Conservation (phyloP, 2,888 invertebrate genomes). For the Hanleya hanleyi region DNA sequence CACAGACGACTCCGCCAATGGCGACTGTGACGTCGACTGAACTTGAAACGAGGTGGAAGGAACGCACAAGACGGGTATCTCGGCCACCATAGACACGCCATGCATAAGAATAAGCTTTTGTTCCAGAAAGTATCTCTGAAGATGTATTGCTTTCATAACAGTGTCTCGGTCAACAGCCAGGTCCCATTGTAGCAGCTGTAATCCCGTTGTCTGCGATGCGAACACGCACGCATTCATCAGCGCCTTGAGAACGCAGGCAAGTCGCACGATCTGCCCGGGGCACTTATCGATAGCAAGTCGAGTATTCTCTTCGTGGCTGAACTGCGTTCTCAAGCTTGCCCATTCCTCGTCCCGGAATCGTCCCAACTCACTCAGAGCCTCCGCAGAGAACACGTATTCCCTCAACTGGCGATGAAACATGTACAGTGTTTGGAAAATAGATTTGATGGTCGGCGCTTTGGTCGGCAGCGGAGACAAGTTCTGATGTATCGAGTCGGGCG, state of each 20-base stretch:
- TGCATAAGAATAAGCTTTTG: slow-evolving; percentile 42
- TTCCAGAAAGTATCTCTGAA: slow-evolving; percentile 44
- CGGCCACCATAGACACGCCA: not conserved
- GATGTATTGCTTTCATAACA: slow-evolving; percentile 26
- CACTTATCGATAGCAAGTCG: slow-evolving; percentile 38
- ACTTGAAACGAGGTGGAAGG: not conserved
- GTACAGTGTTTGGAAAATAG: slow-evolving; percentile 32
- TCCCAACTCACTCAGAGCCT: slow-evolving; percentile 40
- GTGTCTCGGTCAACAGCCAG: slow-evolving; percentile 30
- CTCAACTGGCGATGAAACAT: slow-evolving; percentile 26
- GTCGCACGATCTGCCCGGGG: slow-evolving; percentile 40
- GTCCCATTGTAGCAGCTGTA: slow-evolving; percentile 17
- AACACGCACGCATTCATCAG: slow-evolving; percentile 22
- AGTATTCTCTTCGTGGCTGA: slow-evolving; percentile 37
- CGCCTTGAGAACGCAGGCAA: slow-evolving; percentile 43
- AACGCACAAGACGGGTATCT: not conserved
- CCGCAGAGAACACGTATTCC: slow-evolving; percentile 33
- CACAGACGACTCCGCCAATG: not conserved
- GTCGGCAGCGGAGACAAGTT: slow-evolving; percentile 11
- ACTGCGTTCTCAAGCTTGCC: slow-evolving; percentile 38
- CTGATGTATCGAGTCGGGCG: slow-evolving; percentile 14
- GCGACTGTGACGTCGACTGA: not conserved
- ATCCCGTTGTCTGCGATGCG: slow-evolving; percentile 12
- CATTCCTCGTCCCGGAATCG: slow-evolving; percentile 43
- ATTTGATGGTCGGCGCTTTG: slow-evolving; percentile 7